Percentiles rank a stretch among this genome's conserved stretches.
phyloP scores from a whole-genome alignment of 2,797 vertebrate genomes.

The Potorous gilbertii region DNA sequence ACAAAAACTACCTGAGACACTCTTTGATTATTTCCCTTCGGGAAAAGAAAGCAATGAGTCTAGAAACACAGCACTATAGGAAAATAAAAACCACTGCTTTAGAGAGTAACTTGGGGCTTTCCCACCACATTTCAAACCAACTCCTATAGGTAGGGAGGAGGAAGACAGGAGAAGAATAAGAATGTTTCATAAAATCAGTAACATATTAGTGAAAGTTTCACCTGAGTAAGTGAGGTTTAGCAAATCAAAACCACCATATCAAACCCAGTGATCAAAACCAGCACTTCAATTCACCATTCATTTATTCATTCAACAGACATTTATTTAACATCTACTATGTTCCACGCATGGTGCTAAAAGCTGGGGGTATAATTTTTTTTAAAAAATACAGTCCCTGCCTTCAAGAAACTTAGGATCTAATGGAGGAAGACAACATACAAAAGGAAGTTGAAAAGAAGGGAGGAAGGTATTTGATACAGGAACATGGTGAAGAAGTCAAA shows the following conservation, averaged over 20 bases:
- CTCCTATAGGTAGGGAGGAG: background rate
- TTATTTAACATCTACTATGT: background rate
- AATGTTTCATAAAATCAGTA: background rate
- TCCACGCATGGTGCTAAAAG: background rate
- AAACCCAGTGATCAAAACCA: background rate
- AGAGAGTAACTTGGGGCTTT: background rate
- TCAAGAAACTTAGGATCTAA: background rate
- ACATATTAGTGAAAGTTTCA: background rate
- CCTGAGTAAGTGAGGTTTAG: background rate
- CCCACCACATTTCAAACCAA: background rate
- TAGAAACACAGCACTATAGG: background rate
- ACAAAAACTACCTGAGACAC: background rate
- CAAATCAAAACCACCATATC: background rate
- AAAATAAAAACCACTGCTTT: background rate
- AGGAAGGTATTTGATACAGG: background rate
- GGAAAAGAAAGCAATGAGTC: background rate
- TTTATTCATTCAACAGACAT: background rate
- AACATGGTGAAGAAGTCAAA: background rate
- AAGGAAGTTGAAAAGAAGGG: background rate
- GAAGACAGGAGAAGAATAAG: background rate
- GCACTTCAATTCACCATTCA: background rate
- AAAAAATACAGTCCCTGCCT: background rate
- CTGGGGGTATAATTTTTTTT: background rate
- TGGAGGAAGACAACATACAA: background rate
- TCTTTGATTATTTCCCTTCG: background rate